phyloP scores from a whole-genome alignment of 2,797 vertebrate species.

The Hippopotamyrus pictus region DNA sequence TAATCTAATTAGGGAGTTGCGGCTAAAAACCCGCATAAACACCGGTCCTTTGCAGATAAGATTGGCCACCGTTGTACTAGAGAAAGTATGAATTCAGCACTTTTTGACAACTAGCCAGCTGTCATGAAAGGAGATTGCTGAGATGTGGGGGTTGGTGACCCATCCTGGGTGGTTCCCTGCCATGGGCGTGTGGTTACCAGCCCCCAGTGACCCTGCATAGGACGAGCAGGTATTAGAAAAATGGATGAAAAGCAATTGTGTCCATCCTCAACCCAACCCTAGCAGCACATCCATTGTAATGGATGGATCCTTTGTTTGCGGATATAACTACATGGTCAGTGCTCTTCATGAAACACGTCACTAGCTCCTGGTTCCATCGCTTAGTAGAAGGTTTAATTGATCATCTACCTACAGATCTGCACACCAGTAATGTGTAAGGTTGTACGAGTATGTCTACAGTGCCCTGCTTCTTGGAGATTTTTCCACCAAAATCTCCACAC shows the following conservation, averaged over 20 bases:
- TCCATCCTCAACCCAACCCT: background rate
- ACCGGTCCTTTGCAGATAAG: too few relatives aligned
- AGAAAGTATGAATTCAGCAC: background rate
- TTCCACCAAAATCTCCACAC: background rate
- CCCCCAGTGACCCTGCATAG: background rate
- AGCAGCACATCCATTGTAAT: background rate
- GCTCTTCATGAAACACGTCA: background rate
- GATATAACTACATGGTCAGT: background rate
- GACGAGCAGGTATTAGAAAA: background rate
- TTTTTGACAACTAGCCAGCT: background rate
- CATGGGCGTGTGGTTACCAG: background rate
- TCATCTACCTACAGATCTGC: too few relatives aligned
- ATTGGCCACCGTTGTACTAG: too few relatives aligned
- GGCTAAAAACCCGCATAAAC: too few relatives aligned
- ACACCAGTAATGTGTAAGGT: background rate
- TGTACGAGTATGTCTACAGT: background rate
- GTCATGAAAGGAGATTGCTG: background rate
- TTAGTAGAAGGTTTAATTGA: background rate
- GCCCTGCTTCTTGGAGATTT: background rate
- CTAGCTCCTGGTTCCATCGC: background rate
- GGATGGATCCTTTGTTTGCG: background rate
- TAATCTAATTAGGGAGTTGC: too few relatives aligned
- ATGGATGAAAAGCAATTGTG: background rate
- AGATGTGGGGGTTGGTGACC: background rate
- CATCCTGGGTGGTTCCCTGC: background rate